Conservation (phyloP, 2,888 invertebrate species). For the Drosophila anceps region DNA sequence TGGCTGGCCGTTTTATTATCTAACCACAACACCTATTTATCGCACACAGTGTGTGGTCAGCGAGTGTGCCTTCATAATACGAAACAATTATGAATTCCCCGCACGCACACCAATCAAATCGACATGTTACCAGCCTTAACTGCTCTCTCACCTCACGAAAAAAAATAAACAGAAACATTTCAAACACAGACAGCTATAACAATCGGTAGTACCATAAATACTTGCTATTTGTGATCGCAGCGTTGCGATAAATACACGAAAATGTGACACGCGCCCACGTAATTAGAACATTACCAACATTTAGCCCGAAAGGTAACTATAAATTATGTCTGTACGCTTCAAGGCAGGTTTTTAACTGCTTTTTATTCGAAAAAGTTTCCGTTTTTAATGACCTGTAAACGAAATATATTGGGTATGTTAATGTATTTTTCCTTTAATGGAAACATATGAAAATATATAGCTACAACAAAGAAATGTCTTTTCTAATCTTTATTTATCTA, state of each 20-base stretch:
- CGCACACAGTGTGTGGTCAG: slow-evolving; percentile 22
- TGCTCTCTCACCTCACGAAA: slow-evolving; percentile 5
- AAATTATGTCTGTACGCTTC: slow-evolving; percentile 46
- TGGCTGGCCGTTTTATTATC: slow-evolving; percentile 30
- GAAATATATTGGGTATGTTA: background rate
- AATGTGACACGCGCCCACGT: slow-evolving; percentile 80
- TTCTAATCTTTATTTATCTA: too few species aligned
- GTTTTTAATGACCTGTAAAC: slow-evolving; percentile 12
- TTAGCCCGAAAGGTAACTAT: slow-evolving; percentile 57
- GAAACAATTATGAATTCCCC: slow-evolving; percentile 58
- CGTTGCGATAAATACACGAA: slow-evolving; percentile 56
- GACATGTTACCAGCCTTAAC: slow-evolving; percentile 56
- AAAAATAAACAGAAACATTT: background rate
- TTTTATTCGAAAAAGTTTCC: slow-evolving; percentile 44
- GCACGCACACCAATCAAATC: slow-evolving; percentile 67
- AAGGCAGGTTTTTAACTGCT: slow-evolving; percentile 39
- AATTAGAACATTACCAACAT: slow-evolving; percentile 78
- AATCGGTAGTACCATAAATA: slow-evolving; percentile 64
- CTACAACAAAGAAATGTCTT: too few species aligned
- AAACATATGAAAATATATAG: background rate
- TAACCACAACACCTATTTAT: slow-evolving; percentile 46
- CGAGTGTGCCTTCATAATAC: background rate
- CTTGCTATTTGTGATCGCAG: slow-evolving; percentile 52
- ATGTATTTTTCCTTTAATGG: background rate
- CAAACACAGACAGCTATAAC: slow-evolving; percentile 37